phyloP scores from a whole-genome alignment of 2,113 vertebrate genomes.

The Ameiurus melas region DNA sequence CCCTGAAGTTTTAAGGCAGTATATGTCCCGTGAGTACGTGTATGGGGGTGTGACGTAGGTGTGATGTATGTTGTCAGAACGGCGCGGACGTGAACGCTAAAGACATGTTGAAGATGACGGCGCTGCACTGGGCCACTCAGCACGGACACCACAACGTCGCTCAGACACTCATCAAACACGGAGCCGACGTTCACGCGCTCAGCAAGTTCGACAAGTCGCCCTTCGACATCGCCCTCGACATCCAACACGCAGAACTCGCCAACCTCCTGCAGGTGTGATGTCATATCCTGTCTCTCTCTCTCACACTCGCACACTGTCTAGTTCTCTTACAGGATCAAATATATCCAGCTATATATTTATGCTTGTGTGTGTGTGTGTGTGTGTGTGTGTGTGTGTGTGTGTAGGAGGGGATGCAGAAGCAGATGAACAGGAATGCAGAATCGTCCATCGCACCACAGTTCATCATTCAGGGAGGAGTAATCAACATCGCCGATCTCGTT shows the following conservation, averaged over 20 bases:
- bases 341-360: not conserved
- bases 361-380: not conserved
- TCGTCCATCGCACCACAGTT: constrained; percentile 71
- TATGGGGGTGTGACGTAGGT: not conserved
- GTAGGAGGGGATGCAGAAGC: constrained; percentile 88
- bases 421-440: constrained; percentile 69
- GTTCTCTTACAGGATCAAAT: not conserved
- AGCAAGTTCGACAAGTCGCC: constrained; percentile 93
- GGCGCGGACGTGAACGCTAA: constrained; percentile 92
- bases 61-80: constrained; percentile 69
- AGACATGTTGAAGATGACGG: constrained; percentile 97
- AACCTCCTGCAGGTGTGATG: constrained; percentile 81
- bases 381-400: constrained; percentile 19
- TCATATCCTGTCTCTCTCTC: not conserved
- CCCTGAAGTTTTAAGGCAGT: too few relatives aligned
- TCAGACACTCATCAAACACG: constrained; percentile 82
- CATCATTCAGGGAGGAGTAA: constrained; percentile 76
- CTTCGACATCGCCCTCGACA: constrained; percentile 87
- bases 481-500: constrained; percentile 76
- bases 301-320: too few relatives aligned
- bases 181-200: constrained; percentile 83
- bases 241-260: constrained; percentile 83
- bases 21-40: not conserved
- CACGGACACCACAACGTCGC: constrained; percentile 80
- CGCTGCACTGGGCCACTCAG: constrained; percentile 90